These are phyloP conservation scores for Sander vitreus DNA, from an alignment of 2,113 vertebrate species.

Conservation along the genomic window DNA sequence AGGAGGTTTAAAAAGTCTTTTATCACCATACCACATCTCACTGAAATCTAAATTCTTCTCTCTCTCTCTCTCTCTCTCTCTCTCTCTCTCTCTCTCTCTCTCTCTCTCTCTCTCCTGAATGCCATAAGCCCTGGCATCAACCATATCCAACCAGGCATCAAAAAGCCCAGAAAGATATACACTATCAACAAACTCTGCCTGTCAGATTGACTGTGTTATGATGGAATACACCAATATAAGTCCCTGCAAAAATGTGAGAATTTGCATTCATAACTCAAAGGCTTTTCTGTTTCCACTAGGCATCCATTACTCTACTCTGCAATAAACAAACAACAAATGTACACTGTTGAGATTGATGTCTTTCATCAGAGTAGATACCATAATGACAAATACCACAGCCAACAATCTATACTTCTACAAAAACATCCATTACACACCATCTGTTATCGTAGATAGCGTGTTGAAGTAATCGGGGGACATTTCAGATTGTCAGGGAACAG, in stretches of 20 bases:
- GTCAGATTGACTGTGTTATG: constrained; percentile 30
- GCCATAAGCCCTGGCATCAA: not conserved
- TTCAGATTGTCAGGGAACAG: constrained; percentile 1
- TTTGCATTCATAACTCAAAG: constrained; percentile 60
- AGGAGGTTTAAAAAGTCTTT: not conserved
- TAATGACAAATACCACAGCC: constrained; percentile 39
- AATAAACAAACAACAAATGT: constrained; percentile 39
- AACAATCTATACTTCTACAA: constrained; percentile 1
- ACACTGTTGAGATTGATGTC: constrained; percentile 47
- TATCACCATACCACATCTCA: constrained; percentile 1
- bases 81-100: not conserved
- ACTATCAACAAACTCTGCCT: not conserved
- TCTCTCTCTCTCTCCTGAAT: not conserved
- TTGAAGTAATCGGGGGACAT: constrained; percentile 7
- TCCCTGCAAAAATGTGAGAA: constrained; percentile 26
- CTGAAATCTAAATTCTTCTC: constrained; percentile 1
- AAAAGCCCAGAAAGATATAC: constrained; percentile 4
- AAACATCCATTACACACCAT: constrained; percentile 8
- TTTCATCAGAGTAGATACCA: constrained; percentile 39
- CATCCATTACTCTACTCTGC: constrained; percentile 32
- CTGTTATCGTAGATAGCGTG: not conserved
- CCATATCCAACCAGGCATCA: not conserved
- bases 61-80: not conserved
- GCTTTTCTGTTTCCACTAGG: constrained; percentile 45
- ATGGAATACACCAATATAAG: constrained; percentile 58